Conservation (phyloP, 2,888 invertebrate genomes). For the Thecocarcelia acutangulata region DNA sequence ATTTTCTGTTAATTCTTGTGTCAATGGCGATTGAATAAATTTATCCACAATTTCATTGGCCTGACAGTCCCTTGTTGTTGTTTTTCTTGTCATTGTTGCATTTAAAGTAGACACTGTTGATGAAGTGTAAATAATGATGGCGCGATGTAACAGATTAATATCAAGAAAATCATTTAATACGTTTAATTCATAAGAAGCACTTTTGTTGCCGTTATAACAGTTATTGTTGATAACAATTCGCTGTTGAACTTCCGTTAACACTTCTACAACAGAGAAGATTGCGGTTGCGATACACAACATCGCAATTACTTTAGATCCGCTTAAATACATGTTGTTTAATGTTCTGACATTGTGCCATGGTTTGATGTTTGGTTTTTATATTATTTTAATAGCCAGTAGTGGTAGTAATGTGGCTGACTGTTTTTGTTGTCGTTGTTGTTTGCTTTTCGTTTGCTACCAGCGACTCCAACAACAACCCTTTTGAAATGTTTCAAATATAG, state of each 20-base stretch:
- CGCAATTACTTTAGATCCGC: constrained; percentile 54
- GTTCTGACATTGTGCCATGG: constrained; percentile 35
- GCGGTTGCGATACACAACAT: constrained; percentile 45
- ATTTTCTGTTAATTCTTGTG: constrained; percentile 67
- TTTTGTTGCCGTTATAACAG: constrained; percentile 8
- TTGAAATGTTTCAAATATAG: constrained; percentile 12
- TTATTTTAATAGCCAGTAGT: constrained; percentile 29
- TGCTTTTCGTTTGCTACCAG: constrained; percentile 11
- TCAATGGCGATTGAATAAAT: constrained; percentile 47
- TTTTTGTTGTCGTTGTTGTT: constrained; percentile 6
- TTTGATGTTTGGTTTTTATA: constrained; percentile 54
- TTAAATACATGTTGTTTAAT: constrained; percentile 57
- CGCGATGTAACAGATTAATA: constrained; percentile 75
- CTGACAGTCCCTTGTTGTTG: neutral
- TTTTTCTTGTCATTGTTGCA: neutral
- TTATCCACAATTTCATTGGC: constrained; percentile 23
- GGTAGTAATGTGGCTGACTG: neutral
- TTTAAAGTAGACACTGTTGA: neutral
- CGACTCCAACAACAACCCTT: constrained; percentile 6
- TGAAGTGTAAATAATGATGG: constrained; percentile 72
- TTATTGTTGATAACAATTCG: constrained; percentile 27
- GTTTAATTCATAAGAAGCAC: constrained; percentile 59
- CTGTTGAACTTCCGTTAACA: constrained; percentile 33
- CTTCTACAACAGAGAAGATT: constrained; percentile 41
- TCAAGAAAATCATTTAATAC: constrained; percentile 77